phyloP scores from a whole-genome alignment of 2,888 invertebrate species.

The Uropetala carovei region DNA sequence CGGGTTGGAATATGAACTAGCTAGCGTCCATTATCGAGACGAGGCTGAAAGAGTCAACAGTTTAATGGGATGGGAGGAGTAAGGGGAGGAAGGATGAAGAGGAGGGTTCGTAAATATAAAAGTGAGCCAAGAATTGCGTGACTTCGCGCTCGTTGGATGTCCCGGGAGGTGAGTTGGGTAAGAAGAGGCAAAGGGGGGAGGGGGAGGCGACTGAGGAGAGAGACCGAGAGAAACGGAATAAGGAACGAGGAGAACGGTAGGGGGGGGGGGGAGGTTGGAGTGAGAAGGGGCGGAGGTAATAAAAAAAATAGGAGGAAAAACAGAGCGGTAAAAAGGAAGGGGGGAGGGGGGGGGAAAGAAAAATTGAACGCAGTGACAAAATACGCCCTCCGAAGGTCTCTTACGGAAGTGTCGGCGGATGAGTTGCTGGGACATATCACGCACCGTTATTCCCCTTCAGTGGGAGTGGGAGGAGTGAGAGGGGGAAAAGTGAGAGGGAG shows the following conservation, averaged over 20 bases:
- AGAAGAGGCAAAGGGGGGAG: neutral
- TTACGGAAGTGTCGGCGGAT: neutral
- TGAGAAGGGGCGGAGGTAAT: neutral
- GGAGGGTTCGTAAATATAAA: neutral
- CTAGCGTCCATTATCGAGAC: slow-evolving; percentile 17
- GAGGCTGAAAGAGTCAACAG: slow-evolving; percentile 29
- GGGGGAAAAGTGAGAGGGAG: too few relatives aligned
- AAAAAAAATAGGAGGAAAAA: neutral
- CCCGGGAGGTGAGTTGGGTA: neutral
- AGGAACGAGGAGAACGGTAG: neutral
- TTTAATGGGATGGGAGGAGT: neutral
- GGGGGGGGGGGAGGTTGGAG: neutral
- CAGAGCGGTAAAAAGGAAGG: too few relatives aligned
- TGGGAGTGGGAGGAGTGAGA: neutral
- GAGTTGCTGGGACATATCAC: neutral
- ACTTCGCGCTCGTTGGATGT: neutral
- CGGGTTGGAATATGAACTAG: neutral
- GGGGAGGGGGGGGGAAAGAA: neutral
- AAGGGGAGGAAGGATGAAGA: neutral
- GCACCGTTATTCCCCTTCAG: neutral
- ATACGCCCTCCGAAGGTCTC: neutral
- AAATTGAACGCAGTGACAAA: neutral
- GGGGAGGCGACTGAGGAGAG: neutral
- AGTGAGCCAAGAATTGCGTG: slow-evolving; percentile 6
- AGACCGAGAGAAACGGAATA: neutral